A percentile compares a stretch with the other conserved stretches of the same genome.
phyloP scores from a whole-genome alignment of 2,797 vertebrate species.

The Pseudochaenichthys georgianus region DNA sequence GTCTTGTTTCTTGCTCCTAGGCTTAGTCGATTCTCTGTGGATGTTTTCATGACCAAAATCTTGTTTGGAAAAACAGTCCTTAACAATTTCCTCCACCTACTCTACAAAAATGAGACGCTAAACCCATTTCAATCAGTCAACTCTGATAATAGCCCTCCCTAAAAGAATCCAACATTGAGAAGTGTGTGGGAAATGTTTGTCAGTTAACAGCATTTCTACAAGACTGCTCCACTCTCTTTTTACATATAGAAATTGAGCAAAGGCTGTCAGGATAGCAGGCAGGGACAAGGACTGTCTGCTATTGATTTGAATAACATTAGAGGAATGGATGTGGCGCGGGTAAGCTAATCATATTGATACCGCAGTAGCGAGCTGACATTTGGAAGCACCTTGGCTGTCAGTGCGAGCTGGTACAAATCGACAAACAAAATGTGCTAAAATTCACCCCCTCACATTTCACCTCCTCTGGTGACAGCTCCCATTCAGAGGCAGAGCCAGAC shows the following conservation, averaged over 20 bases:
- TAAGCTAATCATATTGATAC: slow-evolving; percentile 75
- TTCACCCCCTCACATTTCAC: slow-evolving; percentile 69
- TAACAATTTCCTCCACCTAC: not conserved
- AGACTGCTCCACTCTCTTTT: not conserved
- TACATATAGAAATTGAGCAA: slow-evolving; percentile 18
- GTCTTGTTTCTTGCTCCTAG: slow-evolving; percentile 7
- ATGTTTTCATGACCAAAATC: slow-evolving; percentile 28
- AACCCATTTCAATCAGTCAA: slow-evolving; percentile 3
- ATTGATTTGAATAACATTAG: slow-evolving; percentile 62
- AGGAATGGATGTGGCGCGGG: slow-evolving; percentile 55
- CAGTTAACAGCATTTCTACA: slow-evolving; percentile 1
- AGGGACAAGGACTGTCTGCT: slow-evolving; percentile 41
- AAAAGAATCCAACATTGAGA: not conserved
- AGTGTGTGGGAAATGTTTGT: not conserved
- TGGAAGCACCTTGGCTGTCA: slow-evolving; percentile 69
- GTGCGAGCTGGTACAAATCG: slow-evolving; percentile 65
- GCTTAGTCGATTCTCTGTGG: slow-evolving; percentile 6
- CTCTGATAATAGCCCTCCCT: slow-evolving; percentile 2
- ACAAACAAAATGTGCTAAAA: slow-evolving; percentile 70
- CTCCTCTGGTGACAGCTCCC: slow-evolving; percentile 59
- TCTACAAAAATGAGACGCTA: not conserved
- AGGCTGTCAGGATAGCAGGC: slow-evolving; percentile 31
- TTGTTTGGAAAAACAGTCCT: slow-evolving; percentile 2
- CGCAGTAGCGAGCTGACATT: slow-evolving; percentile 73
- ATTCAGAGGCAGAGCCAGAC: slow-evolving; percentile 60